A percentile compares a stretch with the other conserved stretches of the same genome.
Conservation (phyloP, 2,888 invertebrate genomes). For the Eubasilissa splendida region DNA sequence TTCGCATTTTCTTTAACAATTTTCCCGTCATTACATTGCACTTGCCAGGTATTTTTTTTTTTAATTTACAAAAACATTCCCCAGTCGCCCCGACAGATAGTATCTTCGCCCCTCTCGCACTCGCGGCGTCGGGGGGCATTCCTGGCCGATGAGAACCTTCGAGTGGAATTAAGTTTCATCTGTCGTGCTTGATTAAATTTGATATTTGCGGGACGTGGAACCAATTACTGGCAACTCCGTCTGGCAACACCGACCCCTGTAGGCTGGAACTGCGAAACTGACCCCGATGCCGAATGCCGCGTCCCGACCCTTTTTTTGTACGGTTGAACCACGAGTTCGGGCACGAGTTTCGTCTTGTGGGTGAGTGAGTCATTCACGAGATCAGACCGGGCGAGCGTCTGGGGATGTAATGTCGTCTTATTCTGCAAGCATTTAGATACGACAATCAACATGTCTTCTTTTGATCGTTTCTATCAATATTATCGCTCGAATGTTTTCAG, state of each 20-base stretch:
- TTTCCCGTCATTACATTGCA: constrained; percentile 12
- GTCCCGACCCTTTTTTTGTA: neutral
- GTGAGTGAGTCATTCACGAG: neutral
- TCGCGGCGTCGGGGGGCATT: neutral
- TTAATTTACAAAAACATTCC: constrained; percentile 9
- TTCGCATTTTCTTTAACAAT: neutral
- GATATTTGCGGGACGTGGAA: constrained; percentile 54
- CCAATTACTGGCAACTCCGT: constrained; percentile 49
- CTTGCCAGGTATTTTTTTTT: neutral
- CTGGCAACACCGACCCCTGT: constrained; percentile 16
- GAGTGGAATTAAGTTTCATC: constrained; percentile 56
- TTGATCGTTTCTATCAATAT: neutral
- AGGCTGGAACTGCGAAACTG: neutral
- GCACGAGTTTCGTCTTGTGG: neutral
- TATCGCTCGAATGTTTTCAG: too few species aligned
- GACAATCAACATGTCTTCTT: neutral
- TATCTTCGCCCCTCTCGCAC: neutral
- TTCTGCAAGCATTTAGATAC: neutral
- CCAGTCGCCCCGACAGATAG: neutral
- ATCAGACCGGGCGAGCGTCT: neutral
- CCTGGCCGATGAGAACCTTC: constrained; percentile 29
- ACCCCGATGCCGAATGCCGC: neutral
- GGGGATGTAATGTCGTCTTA: neutral
- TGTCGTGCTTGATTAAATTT: constrained; percentile 56
- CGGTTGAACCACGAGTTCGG: neutral